A percentile compares a stretch with the other conserved stretches of the same genome.
Conservation (phyloP, 1,140 invertebrate species). For the Campodea augens region DNA sequence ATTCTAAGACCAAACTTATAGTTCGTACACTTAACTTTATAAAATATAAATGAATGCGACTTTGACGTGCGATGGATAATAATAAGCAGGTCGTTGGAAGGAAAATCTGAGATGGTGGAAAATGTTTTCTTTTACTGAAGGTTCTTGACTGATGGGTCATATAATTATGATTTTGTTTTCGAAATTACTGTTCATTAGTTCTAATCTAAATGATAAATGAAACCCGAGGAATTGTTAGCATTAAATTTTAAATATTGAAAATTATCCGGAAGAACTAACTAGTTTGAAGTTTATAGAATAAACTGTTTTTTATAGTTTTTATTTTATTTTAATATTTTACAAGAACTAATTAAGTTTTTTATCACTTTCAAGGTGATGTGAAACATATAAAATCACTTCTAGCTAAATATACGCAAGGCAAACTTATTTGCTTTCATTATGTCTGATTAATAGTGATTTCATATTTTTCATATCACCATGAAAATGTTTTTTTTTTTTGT, state of each 20-base stretch:
- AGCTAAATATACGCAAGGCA: no score
- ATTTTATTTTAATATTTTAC: background rate
- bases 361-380: no score
- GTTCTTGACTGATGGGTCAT: background rate
- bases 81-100: no score
- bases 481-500: no score
- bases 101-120: no score
- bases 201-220: background rate
- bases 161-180: background rate
- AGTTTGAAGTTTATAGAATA: no score
- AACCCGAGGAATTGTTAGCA: background rate
- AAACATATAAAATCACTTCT: no score
- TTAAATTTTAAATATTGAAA: background rate
- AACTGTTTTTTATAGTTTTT: background rate
- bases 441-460: no score
- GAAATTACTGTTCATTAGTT: background rate
- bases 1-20: background rate
- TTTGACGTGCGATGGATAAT: background rate
- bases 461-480: no score
- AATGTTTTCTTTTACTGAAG: background rate
- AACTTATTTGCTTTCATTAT: no score
- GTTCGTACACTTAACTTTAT: background rate
- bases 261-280: background rate
- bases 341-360: background rate
- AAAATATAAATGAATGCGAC: background rate